These are phyloP conservation scores for Pristis pectinata DNA, from an alignment of 2,797 vertebrate species.

Conservation along the genomic window DNA sequence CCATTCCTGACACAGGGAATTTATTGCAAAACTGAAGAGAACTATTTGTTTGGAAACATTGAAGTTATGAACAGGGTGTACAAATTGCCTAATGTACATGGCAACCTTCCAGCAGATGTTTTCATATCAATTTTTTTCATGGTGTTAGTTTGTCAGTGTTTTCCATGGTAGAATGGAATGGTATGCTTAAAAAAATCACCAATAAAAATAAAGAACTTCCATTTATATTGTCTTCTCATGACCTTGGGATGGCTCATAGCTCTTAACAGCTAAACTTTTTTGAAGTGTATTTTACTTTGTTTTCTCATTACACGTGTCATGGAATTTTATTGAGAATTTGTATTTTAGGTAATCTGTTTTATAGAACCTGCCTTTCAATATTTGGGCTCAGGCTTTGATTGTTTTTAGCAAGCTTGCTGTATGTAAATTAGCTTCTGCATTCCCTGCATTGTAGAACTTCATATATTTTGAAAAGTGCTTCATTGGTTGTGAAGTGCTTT, in stretches of 20 bases:
- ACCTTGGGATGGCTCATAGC: background rate
- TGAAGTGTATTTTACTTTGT: background rate
- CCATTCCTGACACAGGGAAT: background rate
- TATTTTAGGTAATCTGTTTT: background rate
- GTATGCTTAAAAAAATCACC: background rate
- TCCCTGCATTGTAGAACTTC: background rate
- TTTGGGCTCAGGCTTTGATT: background rate
- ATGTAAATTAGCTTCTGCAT: background rate
- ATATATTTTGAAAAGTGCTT: background rate
- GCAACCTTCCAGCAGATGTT: constrained; percentile 8
- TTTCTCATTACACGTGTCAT: background rate
- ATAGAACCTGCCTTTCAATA: background rate
- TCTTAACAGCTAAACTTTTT: background rate
- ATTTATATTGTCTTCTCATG: background rate
- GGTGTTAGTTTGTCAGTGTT: background rate
- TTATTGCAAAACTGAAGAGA: background rate
- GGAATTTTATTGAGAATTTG: background rate
- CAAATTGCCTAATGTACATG: constrained; percentile 4
- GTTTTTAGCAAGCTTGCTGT: background rate
- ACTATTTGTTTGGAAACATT: background rate
- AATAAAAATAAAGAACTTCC: background rate
- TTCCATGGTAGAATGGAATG: background rate
- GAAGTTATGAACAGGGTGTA: background rate
- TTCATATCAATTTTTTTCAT: constrained; percentile 1
- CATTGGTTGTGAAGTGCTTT: background rate